phyloP scores from a whole-genome alignment of 2,888 invertebrate genomes.

The Cynaeus angustus region DNA sequence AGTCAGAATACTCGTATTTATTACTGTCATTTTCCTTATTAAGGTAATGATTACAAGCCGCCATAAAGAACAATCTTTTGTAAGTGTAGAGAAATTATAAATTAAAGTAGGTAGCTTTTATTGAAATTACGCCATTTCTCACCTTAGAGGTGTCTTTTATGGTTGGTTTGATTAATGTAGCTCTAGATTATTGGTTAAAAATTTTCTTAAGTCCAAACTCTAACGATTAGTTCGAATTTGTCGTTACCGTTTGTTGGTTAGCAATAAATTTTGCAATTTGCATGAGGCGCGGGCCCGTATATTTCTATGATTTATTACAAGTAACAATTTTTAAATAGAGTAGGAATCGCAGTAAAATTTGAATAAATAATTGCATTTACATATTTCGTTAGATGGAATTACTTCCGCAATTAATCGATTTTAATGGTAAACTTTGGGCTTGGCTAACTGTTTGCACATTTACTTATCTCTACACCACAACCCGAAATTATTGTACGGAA shows the following conservation, averaged over 20 bases:
- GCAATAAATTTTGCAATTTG: constrained; percentile 53
- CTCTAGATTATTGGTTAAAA: background rate
- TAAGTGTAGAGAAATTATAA: constrained; percentile 32
- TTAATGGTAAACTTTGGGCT: constrained; percentile 14
- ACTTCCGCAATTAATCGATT: constrained; percentile 36
- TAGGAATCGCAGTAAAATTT: constrained; percentile 26
- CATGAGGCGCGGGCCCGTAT: constrained; percentile 38
- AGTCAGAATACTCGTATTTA: constrained; percentile 40
- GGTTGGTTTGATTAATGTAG: constrained; percentile 2
- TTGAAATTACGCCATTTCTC: constrained; percentile 19
- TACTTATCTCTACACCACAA: too few species aligned
- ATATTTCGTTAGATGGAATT: constrained; percentile 25
- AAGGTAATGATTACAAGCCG: constrained; percentile 37
- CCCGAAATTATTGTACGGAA: too few species aligned
- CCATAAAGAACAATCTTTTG: constrained; percentile 20
- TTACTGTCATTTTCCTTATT: constrained; percentile 43
- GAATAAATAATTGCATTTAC: constrained; percentile 44
- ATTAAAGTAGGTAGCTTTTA: constrained; percentile 30
- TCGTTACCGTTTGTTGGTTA: constrained; percentile 36
- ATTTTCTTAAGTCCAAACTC: background rate
- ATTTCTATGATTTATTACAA: constrained; percentile 32
- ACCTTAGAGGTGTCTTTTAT: constrained; percentile 28
- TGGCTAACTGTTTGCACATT: constrained; percentile 9
- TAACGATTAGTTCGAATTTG: background rate
- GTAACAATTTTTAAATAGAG: constrained; percentile 20